phyloP scores from a whole-genome alignment of 2,797 vertebrate species.

The Alectoris magna region DNA sequence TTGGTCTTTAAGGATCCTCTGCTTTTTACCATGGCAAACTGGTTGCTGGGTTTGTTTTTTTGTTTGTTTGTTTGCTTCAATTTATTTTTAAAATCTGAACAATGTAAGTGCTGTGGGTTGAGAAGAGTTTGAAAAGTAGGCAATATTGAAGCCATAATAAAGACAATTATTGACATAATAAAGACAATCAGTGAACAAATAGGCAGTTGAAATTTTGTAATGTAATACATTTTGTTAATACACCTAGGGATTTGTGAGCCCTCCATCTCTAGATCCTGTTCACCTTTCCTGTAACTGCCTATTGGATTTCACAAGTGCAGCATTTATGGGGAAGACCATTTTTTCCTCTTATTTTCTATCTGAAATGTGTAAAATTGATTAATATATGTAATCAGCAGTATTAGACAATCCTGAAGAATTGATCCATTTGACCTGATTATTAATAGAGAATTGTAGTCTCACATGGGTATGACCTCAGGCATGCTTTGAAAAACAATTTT shows the following conservation, averaged over 20 bases:
- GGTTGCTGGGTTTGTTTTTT: no score
- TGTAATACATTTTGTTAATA: neutral
- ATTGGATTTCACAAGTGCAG: neutral
- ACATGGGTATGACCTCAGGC: neutral
- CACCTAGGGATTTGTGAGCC: neutral
- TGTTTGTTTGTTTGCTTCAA: neutral
- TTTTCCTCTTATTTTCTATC: neutral
- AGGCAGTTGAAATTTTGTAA: neutral
- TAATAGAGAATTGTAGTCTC: neutral
- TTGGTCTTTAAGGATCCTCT: neutral
- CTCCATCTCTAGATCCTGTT: neutral
- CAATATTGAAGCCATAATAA: neutral
- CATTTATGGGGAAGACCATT: neutral
- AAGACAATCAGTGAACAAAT: neutral
- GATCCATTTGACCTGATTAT: neutral
- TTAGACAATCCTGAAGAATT: neutral
- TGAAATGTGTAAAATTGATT: neutral
- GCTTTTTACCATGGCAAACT: neutral
- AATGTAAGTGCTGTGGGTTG: neutral
- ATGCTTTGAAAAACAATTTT: neutral
- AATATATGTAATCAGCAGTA: neutral
- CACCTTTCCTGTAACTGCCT: neutral
- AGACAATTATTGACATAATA: neutral
- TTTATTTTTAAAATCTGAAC: neutral
- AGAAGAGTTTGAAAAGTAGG: neutral